These are phyloP conservation scores for Bovichtus variegatus DNA, from an alignment of 2,797 vertebrate species.

Conservation along the genomic window DNA sequence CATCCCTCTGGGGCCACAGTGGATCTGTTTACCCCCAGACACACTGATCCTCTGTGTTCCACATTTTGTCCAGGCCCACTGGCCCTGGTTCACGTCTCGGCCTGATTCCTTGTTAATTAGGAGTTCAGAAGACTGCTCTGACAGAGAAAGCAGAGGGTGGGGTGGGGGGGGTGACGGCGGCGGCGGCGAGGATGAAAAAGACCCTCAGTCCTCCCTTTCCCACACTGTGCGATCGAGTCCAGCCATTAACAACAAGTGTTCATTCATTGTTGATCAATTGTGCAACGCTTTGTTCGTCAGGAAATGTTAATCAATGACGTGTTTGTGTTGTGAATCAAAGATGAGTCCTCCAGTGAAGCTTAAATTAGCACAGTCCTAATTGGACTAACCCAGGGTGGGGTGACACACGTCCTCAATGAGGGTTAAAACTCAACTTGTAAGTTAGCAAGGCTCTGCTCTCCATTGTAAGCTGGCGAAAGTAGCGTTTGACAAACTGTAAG, in stretches of 20 bases:
- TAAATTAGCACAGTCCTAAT: conserved; percentile 65
- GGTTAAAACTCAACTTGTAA: conserved; percentile 64
- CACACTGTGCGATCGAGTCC: conserved; percentile 64
- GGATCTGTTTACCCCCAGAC: conserved; percentile 36
- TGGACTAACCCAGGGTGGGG: conserved; percentile 61
- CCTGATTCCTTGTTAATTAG: conserved; percentile 75
- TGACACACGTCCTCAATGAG: conserved; percentile 27
- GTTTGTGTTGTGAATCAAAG: conserved; percentile 60
- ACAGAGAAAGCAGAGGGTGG: conserved; percentile 31
- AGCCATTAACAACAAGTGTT: conserved; percentile 58
- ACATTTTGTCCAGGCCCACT: conserved; percentile 51
- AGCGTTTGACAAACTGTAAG: not conserved
- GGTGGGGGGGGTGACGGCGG: not conserved
- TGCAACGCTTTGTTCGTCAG: conserved; percentile 44
- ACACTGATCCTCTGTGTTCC: conserved; percentile 69
- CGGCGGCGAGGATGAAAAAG: conserved; percentile 46
- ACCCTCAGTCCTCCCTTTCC: conserved; percentile 66
- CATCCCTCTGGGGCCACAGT: conserved; percentile 34
- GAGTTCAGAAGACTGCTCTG: conserved; percentile 53
- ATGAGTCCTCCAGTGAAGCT: conserved; percentile 37
- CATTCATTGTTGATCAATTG: conserved; percentile 54
- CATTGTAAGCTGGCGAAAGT: not conserved
- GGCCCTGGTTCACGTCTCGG: conserved; percentile 58
- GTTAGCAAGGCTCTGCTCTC: not conserved
- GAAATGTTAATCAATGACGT: conserved; percentile 57